Evolutionary conservation across 2,113 vertebrate species (phyloP).

Genomic region (Bagarius yarrelli): DNA sequence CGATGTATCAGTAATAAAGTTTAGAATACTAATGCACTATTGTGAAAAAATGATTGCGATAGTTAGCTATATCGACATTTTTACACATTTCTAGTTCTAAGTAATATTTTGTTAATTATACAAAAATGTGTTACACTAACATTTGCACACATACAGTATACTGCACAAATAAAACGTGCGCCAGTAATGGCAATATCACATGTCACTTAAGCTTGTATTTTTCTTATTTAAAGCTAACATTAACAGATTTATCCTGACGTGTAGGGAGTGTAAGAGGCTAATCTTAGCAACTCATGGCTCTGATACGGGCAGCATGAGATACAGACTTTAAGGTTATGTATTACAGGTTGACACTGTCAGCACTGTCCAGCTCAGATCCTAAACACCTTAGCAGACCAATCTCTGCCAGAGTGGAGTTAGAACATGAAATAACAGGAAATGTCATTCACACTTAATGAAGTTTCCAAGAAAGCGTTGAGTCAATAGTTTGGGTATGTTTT

Average conservation of each 20-base stretch:
- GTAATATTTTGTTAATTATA: background rate
- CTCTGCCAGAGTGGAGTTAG: conserved; percentile 24
- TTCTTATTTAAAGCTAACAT: conserved; percentile 20
- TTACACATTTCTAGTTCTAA: too few relatives aligned
- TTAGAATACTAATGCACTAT: too few relatives aligned
- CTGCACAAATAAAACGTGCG: background rate
- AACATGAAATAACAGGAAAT: conserved; percentile 5
- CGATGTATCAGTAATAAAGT: too few relatives aligned
- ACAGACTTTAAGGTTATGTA: conserved; percentile 66
- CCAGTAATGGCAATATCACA: background rate
- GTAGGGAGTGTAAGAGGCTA: conserved; percentile 45
- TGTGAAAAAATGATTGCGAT: too few relatives aligned
- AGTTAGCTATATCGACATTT: too few relatives aligned
- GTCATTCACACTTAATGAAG: background rate
- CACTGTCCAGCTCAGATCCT: conserved; percentile 61
- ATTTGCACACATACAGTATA: background rate
- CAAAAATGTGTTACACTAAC: background rate
- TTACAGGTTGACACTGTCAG: conserved; percentile 57
- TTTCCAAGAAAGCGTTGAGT: background rate
- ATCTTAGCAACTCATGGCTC: conserved; percentile 68
- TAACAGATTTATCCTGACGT: conserved; percentile 49
- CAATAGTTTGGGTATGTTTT: background rate
- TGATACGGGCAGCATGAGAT: conserved; percentile 64
- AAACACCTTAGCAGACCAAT: conserved; percentile 47
- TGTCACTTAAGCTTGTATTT: conserved; percentile 9